Evolutionary conservation across 2,888 invertebrate species (phyloP), one percentile per base, ranked within the genome.

Genomic region (Spialia ferax): DNA sequence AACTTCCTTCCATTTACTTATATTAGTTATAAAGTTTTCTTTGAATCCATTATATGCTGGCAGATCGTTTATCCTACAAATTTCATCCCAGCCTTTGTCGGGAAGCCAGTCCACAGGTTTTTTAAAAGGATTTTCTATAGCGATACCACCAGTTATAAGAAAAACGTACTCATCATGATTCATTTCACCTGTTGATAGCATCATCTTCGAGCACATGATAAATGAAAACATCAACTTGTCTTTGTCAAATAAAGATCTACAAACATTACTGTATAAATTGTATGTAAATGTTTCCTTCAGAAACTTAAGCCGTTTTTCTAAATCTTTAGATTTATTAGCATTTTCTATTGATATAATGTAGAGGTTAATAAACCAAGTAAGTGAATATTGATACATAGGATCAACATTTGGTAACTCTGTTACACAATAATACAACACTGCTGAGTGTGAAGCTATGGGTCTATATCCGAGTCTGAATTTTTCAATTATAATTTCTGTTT

Each of bases 361-460:
- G 38, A 98, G 94, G 87, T 96, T 96, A 72, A 98, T 97, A 86
- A 97, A 98, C 98, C 98, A 98, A 11, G 95, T 95, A 52, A 98
- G 91, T 0, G 97, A 97, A 86, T 97, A 98, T 85, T 97, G 97
- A 86, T 98, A 98, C 97, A 98, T 97, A 7, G 97, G 97, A 87
- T 98, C 97, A 35, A 98, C 96, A 80, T 96, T 97, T 10, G 97
- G 96, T 74, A 98, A 89, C 89, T 97, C 97, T 0, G 97, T 96
- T 26, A 97, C 95, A 75, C 97, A 97, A 82, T 97, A 97, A 85
- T 97, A 98, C 55, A 98, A 89, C 48, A 96, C 95, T 8, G 97
- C 96, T 11, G 97, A 96, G 88, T 97, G 97, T 68, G 96, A 96
- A 7, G 97, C 97, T 56, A 98, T 96, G 6, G 97, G 96, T 76